Base-by-base conservation (phyloP, 1,140 invertebrate species). In the Drosophila bipectinata region DNA sequence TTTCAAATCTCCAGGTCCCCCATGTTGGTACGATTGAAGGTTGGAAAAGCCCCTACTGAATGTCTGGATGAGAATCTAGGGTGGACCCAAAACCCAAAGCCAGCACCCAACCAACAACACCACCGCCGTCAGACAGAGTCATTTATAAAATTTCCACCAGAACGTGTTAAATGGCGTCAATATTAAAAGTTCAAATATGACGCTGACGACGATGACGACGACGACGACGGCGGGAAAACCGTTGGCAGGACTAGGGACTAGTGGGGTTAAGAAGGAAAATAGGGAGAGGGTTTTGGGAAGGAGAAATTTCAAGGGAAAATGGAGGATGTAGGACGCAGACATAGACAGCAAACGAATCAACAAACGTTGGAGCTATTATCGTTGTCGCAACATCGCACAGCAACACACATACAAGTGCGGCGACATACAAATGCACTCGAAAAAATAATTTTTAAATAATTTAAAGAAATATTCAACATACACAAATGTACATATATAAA, bases 241-340 rank as follows among this genome's bases (percentile, higher is more conserved):
- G 97, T 97, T 93, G 96, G 10, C 12, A 37, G 34, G 97, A 32
- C 98, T 98, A 92, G 98, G 98, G 4, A n/a, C 1, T 4, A n/a
- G 94, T 53, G 94, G 94, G 24, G 96, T 7, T 7, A 39, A 34
- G 21, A 54, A 14, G 9, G 5, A 10, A 15, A 62, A 21, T 91
- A 98, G 97, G 93, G 96, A 97, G 32, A 98, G 98, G 92, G 98
- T 98, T 41, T 1, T 3, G 39, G 39, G 39, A 98, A 98, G 12
- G 12, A 6, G 39, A 14, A 62, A 34, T 91, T 97, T 97, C 93
- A 96, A 97, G 44, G 26, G 24, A 37, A 24, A 18, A 12, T 98
- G 93, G 95, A 97, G 97, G 92, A 93, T 98, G 95, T 96, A 97
- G 93, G 97, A 98, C 92, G 95, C 94, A 81, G 97, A 98, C 90